Evolutionary conservation across 2,113 vertebrate genomes (phyloP).

Genomic region (Pyxicephalus adspersus): DNA sequence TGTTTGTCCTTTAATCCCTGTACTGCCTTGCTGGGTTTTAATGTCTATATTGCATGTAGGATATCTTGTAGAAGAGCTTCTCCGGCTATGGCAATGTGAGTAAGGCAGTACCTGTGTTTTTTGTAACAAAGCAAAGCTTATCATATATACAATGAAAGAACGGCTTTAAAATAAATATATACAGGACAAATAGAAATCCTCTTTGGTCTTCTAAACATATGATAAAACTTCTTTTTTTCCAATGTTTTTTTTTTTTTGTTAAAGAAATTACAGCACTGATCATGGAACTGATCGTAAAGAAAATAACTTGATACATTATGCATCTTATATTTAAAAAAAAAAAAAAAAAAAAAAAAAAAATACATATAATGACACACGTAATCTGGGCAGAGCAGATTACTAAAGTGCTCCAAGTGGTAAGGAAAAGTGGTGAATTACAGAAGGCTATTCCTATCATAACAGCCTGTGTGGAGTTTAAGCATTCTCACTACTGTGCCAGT

Average conservation of each 20-base stretch:
- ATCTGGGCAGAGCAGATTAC: slow-evolving; percentile 91
- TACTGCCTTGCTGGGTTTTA: background rate
- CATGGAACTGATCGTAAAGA: slow-evolving; percentile 96
- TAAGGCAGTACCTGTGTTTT: slow-evolving; percentile 46
- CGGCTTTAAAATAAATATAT: slow-evolving; percentile 44
- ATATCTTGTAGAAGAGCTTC: background rate
- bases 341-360: slow-evolving; percentile 64
- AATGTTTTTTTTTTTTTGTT: slow-evolving; percentile 52
- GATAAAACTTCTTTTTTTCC: slow-evolving; percentile 16
- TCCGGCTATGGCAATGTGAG: background rate
- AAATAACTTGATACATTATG: slow-evolving; percentile 83
- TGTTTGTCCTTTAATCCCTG: background rate
- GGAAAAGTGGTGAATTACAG: slow-evolving; percentile 55
- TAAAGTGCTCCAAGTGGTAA: slow-evolving; percentile 96
- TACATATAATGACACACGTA: slow-evolving; percentile 48
- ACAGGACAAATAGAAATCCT: slow-evolving; percentile 41
- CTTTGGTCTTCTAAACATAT: slow-evolving; percentile 47
- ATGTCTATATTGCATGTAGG: background rate
- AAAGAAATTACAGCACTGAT: slow-evolving; percentile 80
- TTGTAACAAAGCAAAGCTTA: slow-evolving; percentile 43
- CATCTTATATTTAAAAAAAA: slow-evolving; percentile 74
- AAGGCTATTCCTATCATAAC: slow-evolving; percentile 10
- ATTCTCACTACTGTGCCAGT: too few relatives aligned
- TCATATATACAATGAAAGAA: slow-evolving; percentile 36
- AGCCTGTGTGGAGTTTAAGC: too few relatives aligned